These are phyloP conservation scores for Dusona sp. DNA, from an alignment of 2,888 invertebrate genomes.

Conservation along the genomic window DNA sequence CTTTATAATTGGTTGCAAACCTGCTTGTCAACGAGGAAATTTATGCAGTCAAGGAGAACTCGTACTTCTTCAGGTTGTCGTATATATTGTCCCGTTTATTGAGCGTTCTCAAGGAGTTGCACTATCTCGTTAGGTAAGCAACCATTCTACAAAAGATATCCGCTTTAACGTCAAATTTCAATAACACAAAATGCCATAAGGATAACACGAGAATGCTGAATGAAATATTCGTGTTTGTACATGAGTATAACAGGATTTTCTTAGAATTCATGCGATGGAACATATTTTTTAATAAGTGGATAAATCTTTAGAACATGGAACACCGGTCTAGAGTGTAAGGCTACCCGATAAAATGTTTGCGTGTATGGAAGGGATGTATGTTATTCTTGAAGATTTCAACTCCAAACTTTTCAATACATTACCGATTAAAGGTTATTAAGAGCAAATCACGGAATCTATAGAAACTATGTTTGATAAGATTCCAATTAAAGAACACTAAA, in stretches of 20 bases:
- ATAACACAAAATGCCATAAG: constrained; percentile 72
- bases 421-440: neutral
- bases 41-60: neutral
- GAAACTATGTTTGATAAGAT: neutral
- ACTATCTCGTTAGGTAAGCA: constrained; percentile 78
- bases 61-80: neutral
- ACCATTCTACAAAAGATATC: constrained; percentile 78
- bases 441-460: neutral
- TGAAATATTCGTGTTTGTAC: constrained; percentile 3
- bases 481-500: neutral
- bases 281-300: neutral
- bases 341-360: neutral
- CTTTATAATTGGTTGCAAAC: constrained; percentile 35
- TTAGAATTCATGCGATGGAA: neutral
- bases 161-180: constrained; percentile 65
- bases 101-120: constrained; percentile 78
- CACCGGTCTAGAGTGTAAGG: neutral
- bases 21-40: constrained; percentile 7
- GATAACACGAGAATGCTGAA: constrained; percentile 63
- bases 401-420: neutral
- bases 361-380: neutral
- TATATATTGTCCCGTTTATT: constrained; percentile 78
- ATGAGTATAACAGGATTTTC: neutral
- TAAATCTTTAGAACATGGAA: neutral
- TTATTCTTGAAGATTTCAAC: neutral